Conservation (phyloP, 2,113 vertebrate species). For the Columba janthina region DNA sequence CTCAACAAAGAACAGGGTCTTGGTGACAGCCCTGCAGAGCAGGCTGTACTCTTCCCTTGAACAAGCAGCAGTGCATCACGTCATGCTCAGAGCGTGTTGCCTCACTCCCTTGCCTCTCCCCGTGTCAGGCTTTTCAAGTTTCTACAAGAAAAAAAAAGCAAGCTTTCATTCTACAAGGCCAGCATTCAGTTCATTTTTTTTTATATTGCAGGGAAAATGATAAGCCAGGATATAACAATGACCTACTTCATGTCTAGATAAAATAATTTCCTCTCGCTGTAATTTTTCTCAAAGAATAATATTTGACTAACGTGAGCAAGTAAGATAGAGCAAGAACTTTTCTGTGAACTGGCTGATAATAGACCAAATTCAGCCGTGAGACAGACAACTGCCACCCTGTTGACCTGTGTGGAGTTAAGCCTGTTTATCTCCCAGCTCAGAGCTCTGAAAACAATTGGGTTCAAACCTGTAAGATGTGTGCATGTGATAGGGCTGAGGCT, state of each 20-base stretch:
- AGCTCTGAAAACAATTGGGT: constrained; percentile 32
- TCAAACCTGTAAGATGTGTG: constrained; percentile 27
- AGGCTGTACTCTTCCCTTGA: background rate
- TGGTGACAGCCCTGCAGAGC: background rate
- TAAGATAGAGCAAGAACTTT: constrained; percentile 32
- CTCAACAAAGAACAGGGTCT: background rate
- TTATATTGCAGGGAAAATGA: constrained; percentile 1
- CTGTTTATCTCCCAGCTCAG: constrained; percentile 37
- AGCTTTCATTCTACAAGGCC: constrained; percentile 8
- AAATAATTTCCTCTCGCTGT: constrained; percentile 58
- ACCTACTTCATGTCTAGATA: constrained; percentile 36
- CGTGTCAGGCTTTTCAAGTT: constrained; percentile 23
- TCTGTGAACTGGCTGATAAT: constrained; percentile 32
- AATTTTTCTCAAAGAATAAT: constrained; percentile 52
- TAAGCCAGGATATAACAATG: constrained; percentile 56
- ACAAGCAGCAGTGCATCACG: background rate
- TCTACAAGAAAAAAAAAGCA: background rate
- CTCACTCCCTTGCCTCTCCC: background rate
- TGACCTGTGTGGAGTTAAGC: constrained; percentile 32
- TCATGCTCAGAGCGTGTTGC: accelerated
- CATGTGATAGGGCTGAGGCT: background rate
- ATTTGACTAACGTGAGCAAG: background rate
- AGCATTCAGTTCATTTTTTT: background rate
- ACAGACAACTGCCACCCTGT: constrained; percentile 28
- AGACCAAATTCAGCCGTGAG: background rate